These are phyloP conservation scores for Microctenopoma stevenorrisi DNA, from an alignment of 2,797 vertebrate species.

Conservation along the genomic window DNA sequence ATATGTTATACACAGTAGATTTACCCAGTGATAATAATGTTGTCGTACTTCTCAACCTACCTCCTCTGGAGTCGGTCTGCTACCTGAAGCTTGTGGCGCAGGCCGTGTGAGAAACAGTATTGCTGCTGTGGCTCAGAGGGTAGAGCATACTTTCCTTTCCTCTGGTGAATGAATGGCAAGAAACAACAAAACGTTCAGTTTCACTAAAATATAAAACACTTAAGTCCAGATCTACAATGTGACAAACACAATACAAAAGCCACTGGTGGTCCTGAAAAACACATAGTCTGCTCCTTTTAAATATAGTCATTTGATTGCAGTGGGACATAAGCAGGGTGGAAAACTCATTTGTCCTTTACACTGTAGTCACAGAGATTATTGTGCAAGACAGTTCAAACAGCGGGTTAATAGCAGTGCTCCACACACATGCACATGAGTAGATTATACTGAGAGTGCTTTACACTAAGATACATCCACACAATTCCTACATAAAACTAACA, in stretches of 20 bases:
- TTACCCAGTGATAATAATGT: no score
- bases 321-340: conserved; percentile 2
- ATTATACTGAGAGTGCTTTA: conserved; percentile 85
- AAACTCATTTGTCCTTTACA: conserved; percentile 83
- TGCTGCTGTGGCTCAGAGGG: conserved; percentile 73
- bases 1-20: no score
- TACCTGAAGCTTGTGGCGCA: conserved; percentile 82
- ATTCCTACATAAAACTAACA: conserved; percentile 90
- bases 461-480: conserved; percentile 64
- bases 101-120: conserved; percentile 68
- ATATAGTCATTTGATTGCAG: conserved; percentile 27
- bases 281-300: background rate
- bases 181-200: conserved; percentile 69
- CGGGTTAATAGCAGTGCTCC: conserved; percentile 86
- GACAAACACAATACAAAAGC: no score
- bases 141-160: conserved; percentile 71
- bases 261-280: background rate
- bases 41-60: conserved; percentile 68
- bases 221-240: background rate
- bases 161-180: conserved; percentile 79
- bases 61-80: conserved; percentile 80
- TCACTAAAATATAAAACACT: background rate
- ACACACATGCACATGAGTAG: conserved; percentile 69
- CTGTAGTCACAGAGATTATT: conserved; percentile 88
- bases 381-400: conserved; percentile 81